Percentiles rank a stretch among this genome's conserved stretches.
phyloP scores from a whole-genome alignment of 2,113 vertebrate species.

The Raphicerus campestris region DNA sequence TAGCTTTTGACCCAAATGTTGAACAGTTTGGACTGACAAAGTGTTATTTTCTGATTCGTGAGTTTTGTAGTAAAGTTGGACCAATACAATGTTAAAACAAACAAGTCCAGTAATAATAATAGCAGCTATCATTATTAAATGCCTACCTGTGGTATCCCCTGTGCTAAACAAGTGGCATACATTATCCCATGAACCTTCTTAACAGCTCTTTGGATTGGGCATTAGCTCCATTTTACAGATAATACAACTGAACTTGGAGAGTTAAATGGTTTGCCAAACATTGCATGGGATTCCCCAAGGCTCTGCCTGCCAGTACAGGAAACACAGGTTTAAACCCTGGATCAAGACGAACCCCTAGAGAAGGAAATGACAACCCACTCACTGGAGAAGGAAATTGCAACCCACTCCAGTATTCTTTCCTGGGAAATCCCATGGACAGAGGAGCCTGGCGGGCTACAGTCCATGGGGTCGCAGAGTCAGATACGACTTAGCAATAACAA shows the following conservation, averaged over 20 bases:
- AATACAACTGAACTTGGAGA: background rate
- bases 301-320: background rate
- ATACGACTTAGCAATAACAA: background rate
- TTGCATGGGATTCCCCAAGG: background rate
- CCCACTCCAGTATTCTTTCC: background rate
- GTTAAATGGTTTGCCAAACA: background rate
- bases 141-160: background rate
- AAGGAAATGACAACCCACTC: background rate
- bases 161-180: background rate
- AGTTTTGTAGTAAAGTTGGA: background rate
- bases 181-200: background rate
- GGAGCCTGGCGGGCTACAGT: background rate
- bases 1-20: background rate
- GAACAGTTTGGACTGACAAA: background rate
- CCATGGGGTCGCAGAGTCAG: background rate
- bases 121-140: background rate
- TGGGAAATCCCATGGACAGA: background rate
- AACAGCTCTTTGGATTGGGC: background rate
- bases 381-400: background rate
- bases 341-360: background rate
- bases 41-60: background rate
- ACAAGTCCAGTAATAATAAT: background rate
- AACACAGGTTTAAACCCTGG: background rate
- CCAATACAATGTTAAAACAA: background rate
- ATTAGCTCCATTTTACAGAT: conserved; percentile 1